These are phyloP conservation scores for Teleiodes luculella DNA, from an alignment of 2,888 invertebrate genomes.

Conservation along the genomic window DNA sequence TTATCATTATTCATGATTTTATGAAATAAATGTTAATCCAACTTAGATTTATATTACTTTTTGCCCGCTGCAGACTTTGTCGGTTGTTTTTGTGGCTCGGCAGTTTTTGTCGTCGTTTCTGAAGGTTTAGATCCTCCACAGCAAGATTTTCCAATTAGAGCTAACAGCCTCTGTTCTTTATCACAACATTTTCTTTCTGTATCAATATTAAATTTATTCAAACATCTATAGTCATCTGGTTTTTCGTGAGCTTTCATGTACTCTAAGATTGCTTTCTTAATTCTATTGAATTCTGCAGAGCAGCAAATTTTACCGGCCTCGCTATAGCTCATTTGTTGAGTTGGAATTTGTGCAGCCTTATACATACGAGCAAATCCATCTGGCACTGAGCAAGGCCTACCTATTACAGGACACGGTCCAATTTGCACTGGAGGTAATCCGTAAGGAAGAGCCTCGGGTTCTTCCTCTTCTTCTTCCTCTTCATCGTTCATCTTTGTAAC, in stretches of 20 bases:
- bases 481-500: constrained; percentile 48
- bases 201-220: constrained; percentile 62
- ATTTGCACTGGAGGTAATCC: constrained; percentile 65
- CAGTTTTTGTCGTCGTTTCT: too few species aligned
- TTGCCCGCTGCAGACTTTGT: too few species aligned
- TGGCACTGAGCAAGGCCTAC: constrained; percentile 63
- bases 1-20: not conserved
- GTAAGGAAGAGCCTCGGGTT: constrained; percentile 59
- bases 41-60: not conserved
- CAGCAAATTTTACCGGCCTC: constrained; percentile 70
- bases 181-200: constrained; percentile 69
- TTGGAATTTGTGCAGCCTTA: constrained; percentile 50
- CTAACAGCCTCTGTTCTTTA: constrained; percentile 54
- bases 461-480: constrained; percentile 59
- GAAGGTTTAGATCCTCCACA: constrained; percentile 61
- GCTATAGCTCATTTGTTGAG: constrained; percentile 56
- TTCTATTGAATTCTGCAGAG: constrained; percentile 67
- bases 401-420: constrained; percentile 69
- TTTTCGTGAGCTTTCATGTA: constrained; percentile 58
- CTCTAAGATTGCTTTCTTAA: constrained; percentile 63
- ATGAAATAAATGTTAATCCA: not conserved
- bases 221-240: constrained; percentile 57
- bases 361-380: constrained; percentile 72
- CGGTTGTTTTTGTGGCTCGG: too few species aligned
- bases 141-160: constrained; percentile 58